Base-by-base conservation (phyloP, 1,140 invertebrate genomes). In the Cheumatopsyche charites region DNA sequence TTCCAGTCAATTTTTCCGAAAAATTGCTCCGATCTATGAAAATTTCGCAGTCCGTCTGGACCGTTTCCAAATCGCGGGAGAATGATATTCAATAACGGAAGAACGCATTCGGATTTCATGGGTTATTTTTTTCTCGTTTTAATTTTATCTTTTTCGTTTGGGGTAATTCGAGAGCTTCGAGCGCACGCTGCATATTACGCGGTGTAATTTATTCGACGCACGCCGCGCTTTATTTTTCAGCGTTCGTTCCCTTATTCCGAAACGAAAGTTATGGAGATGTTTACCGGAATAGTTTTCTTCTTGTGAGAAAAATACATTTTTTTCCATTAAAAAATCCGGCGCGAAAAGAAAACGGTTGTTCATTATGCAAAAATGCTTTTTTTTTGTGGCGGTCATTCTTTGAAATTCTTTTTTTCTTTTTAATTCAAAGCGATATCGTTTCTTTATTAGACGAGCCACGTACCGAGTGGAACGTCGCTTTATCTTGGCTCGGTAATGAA, bases 1-100 rank as follows among this genome's bases (percentile, higher is more conserved):
- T 66, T 66, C 63, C 63, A 66, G 63, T 66, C 63, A 49, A 66
- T 66, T 66, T 65, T 66, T 66, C 43, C 45, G 26, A 66, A 66
- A 66, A 66, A 66, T 47, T 41, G 26, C 15, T 41, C 29, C 23
- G 55, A 19, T 58, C 29, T 36, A 36, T 36, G 55, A 58, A 58
- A 58, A 58, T 58, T 36, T 36, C 29, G 29, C 9, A 4, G 9
- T 58, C 55, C 21, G 23, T 25, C 21, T 58, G 19, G 4, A 21
- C 49, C 49, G 15, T 21, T 19, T 58, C 11, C 15, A 47, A n/a
- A 47, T 47, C 29, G 29, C 29, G 13, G 2, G 13, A 47, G 3
- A 12, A 47, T 15, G 13, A 15, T 47, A 47, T 47, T 47, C 43
- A 47, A 47, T 47, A 47, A 47, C 15, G 43, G 43, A n/a, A 47